Base-by-base conservation (phyloP, 2,113 vertebrate genomes). In the Sceloporus tristichus region DNA sequence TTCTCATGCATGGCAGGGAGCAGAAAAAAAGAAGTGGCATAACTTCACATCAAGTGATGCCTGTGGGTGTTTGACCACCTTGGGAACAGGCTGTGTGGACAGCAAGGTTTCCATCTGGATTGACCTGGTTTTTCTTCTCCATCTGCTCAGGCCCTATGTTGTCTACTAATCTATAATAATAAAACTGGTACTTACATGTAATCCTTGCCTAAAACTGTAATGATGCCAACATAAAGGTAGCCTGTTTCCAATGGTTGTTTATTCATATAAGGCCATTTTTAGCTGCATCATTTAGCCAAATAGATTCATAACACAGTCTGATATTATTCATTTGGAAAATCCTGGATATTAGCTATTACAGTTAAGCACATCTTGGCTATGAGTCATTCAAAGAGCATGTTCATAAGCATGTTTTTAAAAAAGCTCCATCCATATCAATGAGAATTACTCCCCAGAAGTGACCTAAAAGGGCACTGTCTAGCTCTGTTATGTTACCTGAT, bases 261-360 rank as follows among this genome's bases (percentile, higher is more conserved):
- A 54, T 76, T 59, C 84, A 81, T 48, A n/a, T 54, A 66, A 11
- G 8, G 42, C 74, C 65, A 86, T 68, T 62, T 79, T 42, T 18
- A 68, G 29, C 29, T 79, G 75, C 62, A 77, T 86, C 62, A 34
- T 54, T 86, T 75, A 79, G 40, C 11, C 27, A 78, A 78, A 86
- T 48, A 21, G 74, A 74, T 85, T 78, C 27, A 48, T 68, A 48
- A 76, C 62, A 34, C 14, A 77, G 27, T 79, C 85, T 86, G 76
- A 66, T 78, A 53, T 78, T 62, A 68, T 65, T 68, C 62, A 79
- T 79, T 90, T 79, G 85, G 71, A 93, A 87, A 91, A 82, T 84
- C 84, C 77, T 93, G 87, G 90, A 81, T 62, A 88, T 65, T 75
- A 84, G 85, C 79, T 83, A 85, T 93, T 92, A 83, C 92, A 87